Conservation (phyloP, 1,140 invertebrate genomes). For the Drosophila ambigua region DNA sequence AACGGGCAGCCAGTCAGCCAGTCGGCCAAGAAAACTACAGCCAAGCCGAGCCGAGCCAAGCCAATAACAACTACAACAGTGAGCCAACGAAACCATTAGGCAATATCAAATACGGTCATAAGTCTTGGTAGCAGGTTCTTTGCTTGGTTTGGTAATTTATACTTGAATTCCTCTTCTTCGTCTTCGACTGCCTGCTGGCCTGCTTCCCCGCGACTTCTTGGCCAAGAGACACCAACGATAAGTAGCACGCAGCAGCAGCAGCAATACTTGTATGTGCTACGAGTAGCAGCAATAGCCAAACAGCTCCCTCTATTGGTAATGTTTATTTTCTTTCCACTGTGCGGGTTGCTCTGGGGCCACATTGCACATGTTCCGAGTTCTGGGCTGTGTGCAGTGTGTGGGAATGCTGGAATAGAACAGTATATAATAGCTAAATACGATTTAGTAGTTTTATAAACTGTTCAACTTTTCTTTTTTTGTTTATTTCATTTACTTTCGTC, state of each 20-base stretch:
- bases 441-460: no score
- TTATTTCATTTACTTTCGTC: no score
- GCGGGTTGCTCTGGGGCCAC: constrained; percentile 16
- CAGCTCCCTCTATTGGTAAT: constrained; percentile 28
- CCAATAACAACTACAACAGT: constrained; percentile 36
- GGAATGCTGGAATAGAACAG: constrained; percentile 3
- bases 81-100: constrained; percentile 60
- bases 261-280: no score
- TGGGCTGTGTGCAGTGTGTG: constrained; percentile 1
- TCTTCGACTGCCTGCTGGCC: background rate
- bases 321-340: constrained; percentile 39
- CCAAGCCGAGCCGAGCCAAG: background rate
- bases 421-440: background rate
- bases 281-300: background rate
- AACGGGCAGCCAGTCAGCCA: constrained; percentile 32
- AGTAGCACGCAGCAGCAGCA: constrained; percentile 48
- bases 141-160: constrained; percentile 74
- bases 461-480: no score
- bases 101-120: constrained; percentile 79
- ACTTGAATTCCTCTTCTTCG: constrained; percentile 52
- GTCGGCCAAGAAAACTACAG: constrained; percentile 2
- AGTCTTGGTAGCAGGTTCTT: constrained; percentile 75
- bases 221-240: constrained; percentile 35
- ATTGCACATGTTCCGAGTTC: constrained; percentile 4
- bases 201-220: constrained; percentile 14